Percentiles rank a stretch among this genome's conserved stretches.
These are phyloP conservation scores for Eulimnadia texana DNA, from an alignment of 1,140 invertebrate genomes.

Conservation along the genomic window DNA sequence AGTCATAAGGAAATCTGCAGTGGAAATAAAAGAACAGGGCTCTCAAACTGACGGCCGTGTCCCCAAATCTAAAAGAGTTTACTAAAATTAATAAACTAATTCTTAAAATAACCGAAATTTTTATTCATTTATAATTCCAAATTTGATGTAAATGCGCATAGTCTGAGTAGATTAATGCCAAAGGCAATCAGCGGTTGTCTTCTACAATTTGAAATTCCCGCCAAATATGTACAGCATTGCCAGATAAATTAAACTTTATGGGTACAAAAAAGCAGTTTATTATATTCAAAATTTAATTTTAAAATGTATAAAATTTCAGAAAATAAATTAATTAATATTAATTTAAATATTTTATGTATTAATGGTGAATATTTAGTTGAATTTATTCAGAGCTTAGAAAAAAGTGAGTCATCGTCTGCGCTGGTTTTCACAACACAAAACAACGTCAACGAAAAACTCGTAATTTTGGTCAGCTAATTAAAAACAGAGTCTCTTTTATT, in stretches of 20 bases:
- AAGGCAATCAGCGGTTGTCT: neutral
- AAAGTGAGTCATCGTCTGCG: no score
- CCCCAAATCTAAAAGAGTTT: conserved; percentile 4
- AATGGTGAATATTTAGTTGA: no score
- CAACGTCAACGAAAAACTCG: no score
- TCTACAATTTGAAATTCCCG: neutral
- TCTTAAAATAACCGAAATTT: neutral
- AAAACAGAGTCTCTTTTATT: neutral
- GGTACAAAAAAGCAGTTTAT: no score
- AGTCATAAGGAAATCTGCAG: neutral
- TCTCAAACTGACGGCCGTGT: conserved; percentile 12
- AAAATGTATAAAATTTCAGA: no score
- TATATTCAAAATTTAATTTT: no score
- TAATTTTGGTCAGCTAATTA: no score
- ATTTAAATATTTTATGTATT: no score
- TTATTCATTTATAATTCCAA: neutral
- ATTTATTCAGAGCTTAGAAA: no score
- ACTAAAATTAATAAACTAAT: neutral
- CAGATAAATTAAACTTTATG: neutral
- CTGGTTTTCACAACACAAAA: no score
- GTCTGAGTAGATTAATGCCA: neutral
- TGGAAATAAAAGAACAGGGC: neutral
- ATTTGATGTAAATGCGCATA: neutral
- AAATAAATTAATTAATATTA: no score
- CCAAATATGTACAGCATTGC: neutral